phyloP scores from a whole-genome alignment of 2,113 vertebrate genomes.

The Columba janthina region DNA sequence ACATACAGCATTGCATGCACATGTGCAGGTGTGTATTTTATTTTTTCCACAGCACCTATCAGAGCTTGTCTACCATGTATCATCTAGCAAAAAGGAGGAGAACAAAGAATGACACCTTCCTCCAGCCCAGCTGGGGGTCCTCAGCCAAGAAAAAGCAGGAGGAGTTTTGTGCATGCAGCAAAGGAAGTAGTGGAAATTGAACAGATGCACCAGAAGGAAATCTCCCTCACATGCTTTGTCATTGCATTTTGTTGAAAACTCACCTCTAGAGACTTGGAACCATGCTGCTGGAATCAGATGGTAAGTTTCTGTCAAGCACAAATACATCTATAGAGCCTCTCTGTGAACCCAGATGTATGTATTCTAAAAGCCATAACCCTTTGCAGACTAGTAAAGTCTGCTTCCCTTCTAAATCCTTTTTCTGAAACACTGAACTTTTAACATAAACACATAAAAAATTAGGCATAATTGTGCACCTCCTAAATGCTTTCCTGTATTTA shows the following conservation, averaged over 20 bases:
- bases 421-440: neutral
- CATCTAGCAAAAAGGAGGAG: neutral
- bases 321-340: neutral
- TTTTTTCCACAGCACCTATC: neutral
- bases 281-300: neutral
- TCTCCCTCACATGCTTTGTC: neutral
- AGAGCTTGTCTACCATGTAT: neutral
- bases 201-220: neutral
- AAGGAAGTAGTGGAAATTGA: neutral
- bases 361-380: neutral
- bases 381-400: neutral
- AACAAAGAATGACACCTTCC: neutral
- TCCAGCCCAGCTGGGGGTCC: neutral
- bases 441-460: neutral
- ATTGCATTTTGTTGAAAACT: neutral
- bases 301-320: neutral
- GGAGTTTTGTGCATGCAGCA: neutral
- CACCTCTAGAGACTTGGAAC: neutral
- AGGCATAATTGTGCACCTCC: neutral
- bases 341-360: neutral
- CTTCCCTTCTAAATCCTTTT: neutral
- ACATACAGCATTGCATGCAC: fast-evolving
- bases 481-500: neutral
- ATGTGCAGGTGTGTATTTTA: too few species aligned
- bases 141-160: neutral